phyloP scores from a whole-genome alignment of 2,113 vertebrate genomes.

The Gobio gobio region DNA sequence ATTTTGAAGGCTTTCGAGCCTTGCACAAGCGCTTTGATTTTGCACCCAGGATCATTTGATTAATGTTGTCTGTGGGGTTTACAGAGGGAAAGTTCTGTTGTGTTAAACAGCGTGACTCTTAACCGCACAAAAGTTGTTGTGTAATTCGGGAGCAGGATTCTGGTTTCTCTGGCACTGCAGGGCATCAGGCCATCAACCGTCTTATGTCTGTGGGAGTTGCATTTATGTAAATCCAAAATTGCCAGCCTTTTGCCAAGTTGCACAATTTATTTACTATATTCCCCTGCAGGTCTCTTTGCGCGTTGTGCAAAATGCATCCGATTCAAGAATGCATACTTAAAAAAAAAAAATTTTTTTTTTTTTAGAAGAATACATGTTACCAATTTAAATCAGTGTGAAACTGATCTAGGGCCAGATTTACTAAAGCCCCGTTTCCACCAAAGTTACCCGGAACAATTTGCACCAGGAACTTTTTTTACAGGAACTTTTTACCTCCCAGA shows the following conservation, averaged over 20 bases:
- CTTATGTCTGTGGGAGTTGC: conserved; percentile 60
- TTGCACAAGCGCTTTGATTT: conserved; percentile 49
- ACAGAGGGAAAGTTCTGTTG: conserved; percentile 30
- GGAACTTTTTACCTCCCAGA: too few relatives aligned
- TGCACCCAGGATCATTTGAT: conserved; percentile 56
- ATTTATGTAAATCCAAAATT: conserved; percentile 62
- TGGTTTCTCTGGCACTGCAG: conserved; percentile 57
- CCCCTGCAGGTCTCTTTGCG: too few relatives aligned
- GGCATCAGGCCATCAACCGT: conserved; percentile 62
- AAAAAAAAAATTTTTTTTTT: too few relatives aligned
- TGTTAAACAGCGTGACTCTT: conserved; percentile 52
- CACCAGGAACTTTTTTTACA: too few relatives aligned
- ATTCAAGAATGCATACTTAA: too few relatives aligned
- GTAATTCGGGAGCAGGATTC: conserved; percentile 62
- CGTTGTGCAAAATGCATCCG: too few relatives aligned
- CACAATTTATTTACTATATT: not conserved
- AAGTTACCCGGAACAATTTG: too few relatives aligned
- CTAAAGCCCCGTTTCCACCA: too few relatives aligned
- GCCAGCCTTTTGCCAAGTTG: conserved; percentile 43
- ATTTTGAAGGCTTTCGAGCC: conserved; percentile 58
- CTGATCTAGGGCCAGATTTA: too few relatives aligned
- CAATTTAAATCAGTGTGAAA: too few relatives aligned
- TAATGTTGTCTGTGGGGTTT: conserved; percentile 47
- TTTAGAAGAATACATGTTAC: too few relatives aligned
- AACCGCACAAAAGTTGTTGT: conserved; percentile 63